Evolutionary conservation across 2,113 vertebrate species (phyloP).

Genomic region (Atrichornis clamosus): DNA sequence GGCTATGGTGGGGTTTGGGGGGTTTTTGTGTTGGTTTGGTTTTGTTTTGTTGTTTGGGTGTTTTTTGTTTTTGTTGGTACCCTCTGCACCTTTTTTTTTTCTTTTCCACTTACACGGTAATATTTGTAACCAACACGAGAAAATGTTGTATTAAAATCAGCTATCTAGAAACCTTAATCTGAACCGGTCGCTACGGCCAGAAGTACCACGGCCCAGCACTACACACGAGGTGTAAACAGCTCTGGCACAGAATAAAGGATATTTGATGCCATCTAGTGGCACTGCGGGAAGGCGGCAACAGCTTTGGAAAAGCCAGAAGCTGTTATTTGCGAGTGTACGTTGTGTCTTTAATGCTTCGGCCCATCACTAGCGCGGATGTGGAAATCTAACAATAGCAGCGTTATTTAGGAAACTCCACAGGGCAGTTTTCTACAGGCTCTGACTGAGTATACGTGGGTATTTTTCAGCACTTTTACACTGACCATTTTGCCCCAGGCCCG

Average conservation of each 20-base stretch:
- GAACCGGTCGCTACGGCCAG: not conserved
- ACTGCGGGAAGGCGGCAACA: not conserved
- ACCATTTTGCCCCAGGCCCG: not conserved
- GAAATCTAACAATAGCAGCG: not conserved
- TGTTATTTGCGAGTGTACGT: fast-evolving
- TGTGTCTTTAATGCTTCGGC: no score
- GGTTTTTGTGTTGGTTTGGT: not conserved
- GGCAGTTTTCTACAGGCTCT: not conserved
- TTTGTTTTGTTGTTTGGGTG: not conserved
- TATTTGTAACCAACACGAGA: not conserved
- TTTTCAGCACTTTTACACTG: not conserved
- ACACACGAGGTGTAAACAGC: not conserved
- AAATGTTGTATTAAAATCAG: not conserved
- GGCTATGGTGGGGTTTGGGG: not conserved
- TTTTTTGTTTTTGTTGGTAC: not conserved
- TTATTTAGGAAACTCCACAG: not conserved
- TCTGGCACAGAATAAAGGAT: not conserved
- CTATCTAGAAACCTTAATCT: not conserved
- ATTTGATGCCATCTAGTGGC: constrained; percentile 75
- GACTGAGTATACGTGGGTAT: fast-evolving
- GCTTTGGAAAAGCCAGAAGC: no score
- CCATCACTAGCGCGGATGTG: fast-evolving
- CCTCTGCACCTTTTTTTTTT: not conserved
- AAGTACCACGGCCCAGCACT: not conserved
- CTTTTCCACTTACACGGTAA: not conserved